These are phyloP conservation scores for Pissodes strobi DNA, from an alignment of 1,140 invertebrate species.

Conservation along the genomic window DNA sequence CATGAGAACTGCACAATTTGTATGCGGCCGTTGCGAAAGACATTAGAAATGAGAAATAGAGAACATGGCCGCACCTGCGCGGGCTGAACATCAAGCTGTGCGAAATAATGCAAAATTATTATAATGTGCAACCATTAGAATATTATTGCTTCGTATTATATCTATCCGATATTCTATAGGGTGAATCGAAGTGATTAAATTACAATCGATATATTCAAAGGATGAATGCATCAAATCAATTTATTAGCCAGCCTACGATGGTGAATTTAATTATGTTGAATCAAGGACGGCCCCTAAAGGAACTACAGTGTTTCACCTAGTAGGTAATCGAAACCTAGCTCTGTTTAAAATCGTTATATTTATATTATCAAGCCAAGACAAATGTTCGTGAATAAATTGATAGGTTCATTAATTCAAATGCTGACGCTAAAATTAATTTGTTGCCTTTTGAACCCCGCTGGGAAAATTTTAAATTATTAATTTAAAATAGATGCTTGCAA, in stretches of 20 bases:
- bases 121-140: conserved; percentile 40
- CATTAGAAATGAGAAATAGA: conserved; percentile 17
- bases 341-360: no score
- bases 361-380: no score
- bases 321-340: no score
- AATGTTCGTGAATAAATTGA: conserved; percentile 2
- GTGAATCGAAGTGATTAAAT: not conserved
- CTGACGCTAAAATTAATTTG: conserved; percentile 1
- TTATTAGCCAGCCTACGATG: no score
- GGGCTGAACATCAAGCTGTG: conserved; percentile 38
- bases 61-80: conserved; percentile 39
- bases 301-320: no score
- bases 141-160: conserved; percentile 22
- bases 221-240: no score
- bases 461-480: conserved; percentile 7
- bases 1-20: conserved; percentile 8
- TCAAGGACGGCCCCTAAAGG: no score
- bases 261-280: no score
- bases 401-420: conserved; percentile 1
- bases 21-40: conserved; percentile 22
- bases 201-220: no score
- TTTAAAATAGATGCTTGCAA: conserved; percentile 10
- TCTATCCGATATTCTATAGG: not conserved
- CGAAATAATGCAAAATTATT: conserved; percentile 43
- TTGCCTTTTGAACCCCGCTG: not conserved